Conservation (phyloP, 2,113 vertebrate species). For the Vulpes vulpes region DNA sequence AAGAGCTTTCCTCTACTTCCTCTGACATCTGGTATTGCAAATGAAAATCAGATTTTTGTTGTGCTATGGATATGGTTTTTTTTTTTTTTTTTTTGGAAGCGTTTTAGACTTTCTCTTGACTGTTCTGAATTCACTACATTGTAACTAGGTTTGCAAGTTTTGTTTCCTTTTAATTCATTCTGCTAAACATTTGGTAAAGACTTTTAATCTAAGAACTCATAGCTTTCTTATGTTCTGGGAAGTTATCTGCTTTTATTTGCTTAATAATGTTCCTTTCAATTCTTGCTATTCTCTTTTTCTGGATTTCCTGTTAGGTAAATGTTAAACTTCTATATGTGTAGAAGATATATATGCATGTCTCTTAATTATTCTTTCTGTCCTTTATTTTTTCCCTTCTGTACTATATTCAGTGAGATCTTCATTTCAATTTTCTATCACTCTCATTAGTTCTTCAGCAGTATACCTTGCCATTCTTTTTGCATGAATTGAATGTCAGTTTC, state of each 20-base stretch:
- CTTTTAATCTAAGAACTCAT: background rate
- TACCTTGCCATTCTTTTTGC: background rate
- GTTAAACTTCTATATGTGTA: background rate
- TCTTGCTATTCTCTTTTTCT: background rate
- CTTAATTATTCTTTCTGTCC: background rate
- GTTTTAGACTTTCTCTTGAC: constrained; percentile 39
- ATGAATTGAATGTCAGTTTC: constrained; percentile 36
- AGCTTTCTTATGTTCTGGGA: background rate
- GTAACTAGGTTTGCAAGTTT: constrained; percentile 23
- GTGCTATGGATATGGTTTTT: background rate
- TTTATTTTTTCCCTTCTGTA: background rate
- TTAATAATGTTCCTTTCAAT: constrained; percentile 13
- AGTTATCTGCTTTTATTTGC: constrained; percentile 42
- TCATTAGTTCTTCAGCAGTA: background rate
- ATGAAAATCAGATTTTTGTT: constrained; percentile 58
- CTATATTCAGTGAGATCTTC: background rate
- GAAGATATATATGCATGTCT: background rate
- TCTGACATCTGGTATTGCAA: constrained; percentile 38
- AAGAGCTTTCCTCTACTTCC: background rate
- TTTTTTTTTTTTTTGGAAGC: background rate
- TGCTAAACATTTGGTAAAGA: constrained; percentile 39
- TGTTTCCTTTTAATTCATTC: constrained; percentile 58
- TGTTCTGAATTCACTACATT: constrained; percentile 45
- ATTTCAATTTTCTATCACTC: background rate
- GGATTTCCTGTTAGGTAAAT: background rate